Conservation (phyloP, 2,113 vertebrate species). For the Ophthalmolycus amberensis region DNA sequence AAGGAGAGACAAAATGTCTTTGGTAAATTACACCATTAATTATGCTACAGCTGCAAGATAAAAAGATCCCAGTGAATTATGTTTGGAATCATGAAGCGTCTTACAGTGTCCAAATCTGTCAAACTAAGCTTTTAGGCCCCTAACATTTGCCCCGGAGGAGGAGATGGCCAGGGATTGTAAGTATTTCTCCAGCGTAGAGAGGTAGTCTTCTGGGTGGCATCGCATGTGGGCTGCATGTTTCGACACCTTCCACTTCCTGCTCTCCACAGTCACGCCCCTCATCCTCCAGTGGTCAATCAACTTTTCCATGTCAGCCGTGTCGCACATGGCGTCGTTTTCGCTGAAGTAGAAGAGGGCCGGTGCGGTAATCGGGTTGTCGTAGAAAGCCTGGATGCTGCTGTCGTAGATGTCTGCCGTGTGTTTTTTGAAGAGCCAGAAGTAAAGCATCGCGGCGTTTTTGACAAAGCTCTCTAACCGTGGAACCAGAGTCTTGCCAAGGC, state of each 20-base stretch:
- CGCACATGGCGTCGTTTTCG: conserved; percentile 70
- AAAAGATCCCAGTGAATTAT: neutral
- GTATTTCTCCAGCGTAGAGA: conserved; percentile 49
- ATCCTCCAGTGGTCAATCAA: conserved; percentile 60
- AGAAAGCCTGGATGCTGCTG: conserved; percentile 45
- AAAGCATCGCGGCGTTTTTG: conserved; percentile 51
- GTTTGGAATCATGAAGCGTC: neutral
- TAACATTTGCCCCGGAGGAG: neutral
- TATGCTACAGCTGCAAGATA: neutral
- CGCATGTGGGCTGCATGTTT: conserved; percentile 65
- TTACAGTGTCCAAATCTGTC: neutral
- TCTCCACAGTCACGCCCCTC: conserved; percentile 56
- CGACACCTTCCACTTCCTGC: conserved; percentile 73
- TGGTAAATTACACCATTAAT: neutral
- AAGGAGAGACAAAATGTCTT: neutral
- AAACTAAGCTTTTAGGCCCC: neutral
- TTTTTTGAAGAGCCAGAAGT: conserved; percentile 71
- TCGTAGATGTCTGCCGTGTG: conserved; percentile 63
- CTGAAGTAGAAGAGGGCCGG: conserved; percentile 76
- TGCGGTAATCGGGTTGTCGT: conserved; percentile 31
- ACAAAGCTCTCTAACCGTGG: conserved; percentile 66
- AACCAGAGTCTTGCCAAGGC: conserved; percentile 73
- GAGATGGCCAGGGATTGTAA: conserved; percentile 47
- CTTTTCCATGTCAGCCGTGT: conserved; percentile 23
- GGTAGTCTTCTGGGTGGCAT: conserved; percentile 72